Conservation (phyloP, 2,113 vertebrate species). For the Pseudorhombus dupliciocellatus region DNA sequence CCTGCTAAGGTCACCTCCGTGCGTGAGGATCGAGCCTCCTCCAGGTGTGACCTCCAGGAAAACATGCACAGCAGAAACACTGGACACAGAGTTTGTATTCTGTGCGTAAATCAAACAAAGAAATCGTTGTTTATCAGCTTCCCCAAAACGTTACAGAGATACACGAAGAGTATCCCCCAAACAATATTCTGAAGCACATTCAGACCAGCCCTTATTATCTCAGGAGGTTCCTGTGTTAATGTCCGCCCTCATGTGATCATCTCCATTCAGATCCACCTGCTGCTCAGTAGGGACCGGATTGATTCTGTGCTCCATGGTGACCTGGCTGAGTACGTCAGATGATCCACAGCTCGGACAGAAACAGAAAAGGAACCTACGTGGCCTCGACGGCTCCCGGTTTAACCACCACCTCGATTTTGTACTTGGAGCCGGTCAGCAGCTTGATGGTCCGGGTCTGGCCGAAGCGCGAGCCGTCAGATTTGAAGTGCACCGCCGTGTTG, state of each 20-base stretch:
- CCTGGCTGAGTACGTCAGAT: background rate
- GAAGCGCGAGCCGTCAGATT: conserved; percentile 94
- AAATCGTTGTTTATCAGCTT: rapidly evolving
- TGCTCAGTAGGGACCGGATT: too few species aligned
- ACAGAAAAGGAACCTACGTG: conserved; percentile 84
- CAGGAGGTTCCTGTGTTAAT: too few species aligned
- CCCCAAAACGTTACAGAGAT: background rate
- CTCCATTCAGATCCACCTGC: too few species aligned
- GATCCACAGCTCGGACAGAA: background rate
- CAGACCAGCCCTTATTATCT: too few species aligned
- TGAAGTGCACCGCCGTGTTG: conserved; percentile 92
- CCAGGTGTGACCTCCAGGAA: background rate
- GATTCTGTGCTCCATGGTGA: too few species aligned
- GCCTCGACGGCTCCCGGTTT: conserved; percentile 89
- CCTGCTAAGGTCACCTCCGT: background rate
- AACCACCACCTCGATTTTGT: conserved; percentile 91
- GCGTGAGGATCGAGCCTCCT: background rate
- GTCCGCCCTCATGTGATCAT: too few species aligned
- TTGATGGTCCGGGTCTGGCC: conserved; percentile 97
- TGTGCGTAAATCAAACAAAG: background rate
- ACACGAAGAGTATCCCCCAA: too few species aligned
- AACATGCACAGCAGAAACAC: background rate
- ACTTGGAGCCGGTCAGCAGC: conserved; percentile 94
- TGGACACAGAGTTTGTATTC: background rate
- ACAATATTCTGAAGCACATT: too few species aligned